These are phyloP conservation scores for Isichthys henryi DNA, from an alignment of 2,113 vertebrate genomes.

Conservation along the genomic window DNA sequence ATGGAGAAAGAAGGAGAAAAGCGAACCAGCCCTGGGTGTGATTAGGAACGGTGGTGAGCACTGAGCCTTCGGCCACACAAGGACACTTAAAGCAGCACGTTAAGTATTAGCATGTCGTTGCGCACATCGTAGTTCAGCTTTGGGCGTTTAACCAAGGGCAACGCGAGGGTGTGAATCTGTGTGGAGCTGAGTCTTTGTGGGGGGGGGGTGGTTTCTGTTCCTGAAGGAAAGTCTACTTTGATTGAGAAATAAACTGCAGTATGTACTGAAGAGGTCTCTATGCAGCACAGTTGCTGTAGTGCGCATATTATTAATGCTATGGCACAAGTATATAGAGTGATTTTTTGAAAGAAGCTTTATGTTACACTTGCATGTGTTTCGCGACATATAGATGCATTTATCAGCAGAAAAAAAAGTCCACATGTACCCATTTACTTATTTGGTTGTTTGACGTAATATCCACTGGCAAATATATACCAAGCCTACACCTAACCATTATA, in stretches of 20 bases:
- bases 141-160: conserved; percentile 1
- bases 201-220: neutral
- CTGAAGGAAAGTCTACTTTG: neutral
- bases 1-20: conserved; percentile 12
- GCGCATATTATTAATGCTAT: neutral
- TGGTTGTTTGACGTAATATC: neutral
- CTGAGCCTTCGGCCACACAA: conserved; percentile 24
- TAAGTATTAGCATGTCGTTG: conserved; percentile 34
- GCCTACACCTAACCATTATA: neutral
- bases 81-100: conserved; percentile 30
- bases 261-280: neutral
- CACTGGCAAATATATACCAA: neutral
- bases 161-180: neutral
- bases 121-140: conserved; percentile 20
- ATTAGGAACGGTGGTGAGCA: conserved; percentile 24
- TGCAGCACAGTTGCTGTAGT: neutral
- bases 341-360: neutral
- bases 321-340: neutral
- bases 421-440: neutral
- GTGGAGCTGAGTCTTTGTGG: neutral
- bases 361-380: neutral
- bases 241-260: neutral
- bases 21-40: conserved; percentile 19
- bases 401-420: neutral
- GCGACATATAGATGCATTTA: neutral